These are phyloP conservation scores for Ictalurus punctatus DNA, from an alignment of 2,113 vertebrate species.

Conservation along the genomic window DNA sequence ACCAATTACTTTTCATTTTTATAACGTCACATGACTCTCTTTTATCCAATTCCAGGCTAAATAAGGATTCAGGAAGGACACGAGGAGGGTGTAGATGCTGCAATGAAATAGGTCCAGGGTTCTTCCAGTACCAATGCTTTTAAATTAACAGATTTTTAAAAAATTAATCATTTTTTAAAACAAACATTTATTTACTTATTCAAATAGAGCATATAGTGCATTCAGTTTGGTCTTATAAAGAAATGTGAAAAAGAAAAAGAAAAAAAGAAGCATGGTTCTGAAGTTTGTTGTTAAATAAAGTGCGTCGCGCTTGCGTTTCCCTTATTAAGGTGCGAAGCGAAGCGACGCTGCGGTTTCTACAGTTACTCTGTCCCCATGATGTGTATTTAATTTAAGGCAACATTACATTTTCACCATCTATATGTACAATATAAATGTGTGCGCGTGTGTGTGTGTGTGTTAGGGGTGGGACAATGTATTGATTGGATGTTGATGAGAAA, in stretches of 20 bases:
- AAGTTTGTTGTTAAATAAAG: conserved; percentile 19
- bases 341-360: conserved; percentile 64
- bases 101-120: background rate
- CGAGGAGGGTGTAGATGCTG: too few species aligned
- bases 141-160: background rate
- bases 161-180: background rate
- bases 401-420: background rate
- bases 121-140: background rate
- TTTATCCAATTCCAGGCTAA: background rate
- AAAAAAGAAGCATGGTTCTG: background rate
- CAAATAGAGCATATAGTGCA: background rate
- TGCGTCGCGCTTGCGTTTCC: conserved; percentile 54
- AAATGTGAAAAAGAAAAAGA: background rate
- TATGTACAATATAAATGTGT: background rate
- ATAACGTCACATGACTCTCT: background rate
- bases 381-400: conserved; percentile 55
- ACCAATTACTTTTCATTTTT: background rate
- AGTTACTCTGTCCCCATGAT: conserved; percentile 72
- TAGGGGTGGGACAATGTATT: background rate
- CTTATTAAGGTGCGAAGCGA: conserved; percentile 51
- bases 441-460: background rate
- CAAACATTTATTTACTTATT: background rate
- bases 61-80: too few species aligned
- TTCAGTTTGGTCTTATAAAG: background rate
- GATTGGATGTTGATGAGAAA: too few species aligned